Evolutionary conservation across 2,888 invertebrate species (phyloP).

Genomic region (Allolobophora icterica): DNA sequence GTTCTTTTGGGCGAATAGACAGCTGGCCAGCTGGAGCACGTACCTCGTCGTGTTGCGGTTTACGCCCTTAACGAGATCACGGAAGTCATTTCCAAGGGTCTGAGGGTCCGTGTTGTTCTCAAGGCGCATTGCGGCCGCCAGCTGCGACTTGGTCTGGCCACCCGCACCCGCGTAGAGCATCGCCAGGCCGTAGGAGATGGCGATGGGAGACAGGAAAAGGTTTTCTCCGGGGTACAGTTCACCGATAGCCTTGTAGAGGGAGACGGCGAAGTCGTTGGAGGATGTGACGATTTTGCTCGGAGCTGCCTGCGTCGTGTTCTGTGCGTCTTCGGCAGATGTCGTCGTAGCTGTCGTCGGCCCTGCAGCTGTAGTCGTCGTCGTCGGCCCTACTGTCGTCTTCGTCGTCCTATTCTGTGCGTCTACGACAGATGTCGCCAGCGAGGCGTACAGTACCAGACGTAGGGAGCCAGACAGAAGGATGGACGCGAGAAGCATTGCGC

Average conservation of each 20-base stretch:
- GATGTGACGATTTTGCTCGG: neutral
- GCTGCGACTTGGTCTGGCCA: neutral
- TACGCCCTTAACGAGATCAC: neutral
- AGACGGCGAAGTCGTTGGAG: neutral
- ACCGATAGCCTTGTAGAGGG: neutral
- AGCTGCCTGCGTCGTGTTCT: neutral
- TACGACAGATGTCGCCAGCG: neutral
- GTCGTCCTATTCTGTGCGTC: neutral
- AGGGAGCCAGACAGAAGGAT: neutral
- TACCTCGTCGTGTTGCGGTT: neutral
- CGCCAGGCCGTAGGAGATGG: neutral
- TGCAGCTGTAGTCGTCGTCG: too few relatives aligned
- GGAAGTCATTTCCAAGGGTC: neutral
- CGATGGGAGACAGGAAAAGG: neutral
- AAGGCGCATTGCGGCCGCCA: neutral
- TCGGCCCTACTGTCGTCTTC: neutral
- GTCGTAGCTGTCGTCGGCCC: too few relatives aligned
- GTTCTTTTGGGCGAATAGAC: neutral
- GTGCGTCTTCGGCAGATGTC: neutral
- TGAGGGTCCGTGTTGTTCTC: neutral
- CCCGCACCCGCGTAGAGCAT: constrained; percentile 15
- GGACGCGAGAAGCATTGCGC: neutral
- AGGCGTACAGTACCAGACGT: neutral
- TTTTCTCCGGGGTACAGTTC: neutral
- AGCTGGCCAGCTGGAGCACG: neutral